A percentile compares a stretch with the other conserved stretches of the same genome.
Evolutionary conservation across 2,888 invertebrate species (phyloP).

Genomic region (Sceliomorpha sp.): DNA sequence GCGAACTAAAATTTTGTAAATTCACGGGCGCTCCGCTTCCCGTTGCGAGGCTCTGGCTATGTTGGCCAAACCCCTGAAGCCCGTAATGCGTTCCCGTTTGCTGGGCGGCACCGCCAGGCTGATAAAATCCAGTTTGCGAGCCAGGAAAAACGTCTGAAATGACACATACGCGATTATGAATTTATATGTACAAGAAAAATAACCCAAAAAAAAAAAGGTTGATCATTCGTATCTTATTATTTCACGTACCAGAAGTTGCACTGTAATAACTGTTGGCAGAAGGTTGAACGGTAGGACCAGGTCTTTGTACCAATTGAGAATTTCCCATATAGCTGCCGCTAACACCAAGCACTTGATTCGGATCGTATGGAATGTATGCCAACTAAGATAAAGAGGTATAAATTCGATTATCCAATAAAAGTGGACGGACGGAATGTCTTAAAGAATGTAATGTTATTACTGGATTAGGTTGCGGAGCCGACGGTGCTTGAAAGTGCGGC

Average conservation of each 20-base stretch:
- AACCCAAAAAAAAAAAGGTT: no score
- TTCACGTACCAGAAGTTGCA: slow-evolving; percentile 70
- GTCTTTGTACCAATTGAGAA: slow-evolving; percentile 84
- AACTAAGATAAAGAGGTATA: slow-evolving; percentile 72
- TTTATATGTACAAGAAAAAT: no score
- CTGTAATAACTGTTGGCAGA: slow-evolving; percentile 78
- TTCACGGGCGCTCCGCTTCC: slow-evolving; percentile 80
- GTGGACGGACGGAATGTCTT: no score
- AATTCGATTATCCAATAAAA: no score
- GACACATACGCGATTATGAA: slow-evolving; percentile 2
- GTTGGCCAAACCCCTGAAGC: slow-evolving; percentile 80
- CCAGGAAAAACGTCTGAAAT: slow-evolving; percentile 75
- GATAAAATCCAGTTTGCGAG: slow-evolving; percentile 78
- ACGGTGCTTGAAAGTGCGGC: slow-evolving; percentile 82
- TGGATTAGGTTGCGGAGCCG: slow-evolving; percentile 82
- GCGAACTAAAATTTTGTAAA: slow-evolving; percentile 82
- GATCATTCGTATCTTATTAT: no score
- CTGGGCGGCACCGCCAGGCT: slow-evolving; percentile 77
- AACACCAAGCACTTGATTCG: slow-evolving; percentile 81
- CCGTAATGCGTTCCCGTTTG: slow-evolving; percentile 78
- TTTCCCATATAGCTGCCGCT: slow-evolving; percentile 84
- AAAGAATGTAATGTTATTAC: no score
- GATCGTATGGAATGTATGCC: slow-evolving; percentile 84
- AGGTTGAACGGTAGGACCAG: slow-evolving; percentile 81
- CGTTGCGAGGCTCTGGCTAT: slow-evolving; percentile 76